These are phyloP conservation scores for Heliocidaris tuberculata DNA, from an alignment of 35 echinoderm and acorn worm genomes.

Conservation along the genomic window DNA sequence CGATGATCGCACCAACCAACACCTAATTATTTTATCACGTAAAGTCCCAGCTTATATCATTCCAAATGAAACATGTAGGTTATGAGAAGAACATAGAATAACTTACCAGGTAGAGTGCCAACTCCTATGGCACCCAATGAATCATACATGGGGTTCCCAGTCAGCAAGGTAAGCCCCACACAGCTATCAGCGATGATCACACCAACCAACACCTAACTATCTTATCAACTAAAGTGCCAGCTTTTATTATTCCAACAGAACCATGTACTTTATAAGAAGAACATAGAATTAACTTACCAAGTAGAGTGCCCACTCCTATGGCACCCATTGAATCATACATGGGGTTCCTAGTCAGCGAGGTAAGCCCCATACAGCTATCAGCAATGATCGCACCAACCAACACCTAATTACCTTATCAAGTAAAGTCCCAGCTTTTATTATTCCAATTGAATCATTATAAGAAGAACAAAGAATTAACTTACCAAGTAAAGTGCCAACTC, in stretches of 20 bases:
- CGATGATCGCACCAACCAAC: conserved; percentile 72
- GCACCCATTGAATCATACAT: conserved; percentile 85
- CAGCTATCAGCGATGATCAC: conserved; percentile 69
- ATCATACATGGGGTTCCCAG: conserved; percentile 93
- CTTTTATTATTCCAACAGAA: background rate
- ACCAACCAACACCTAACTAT: conserved; percentile 71
- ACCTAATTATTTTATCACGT: conserved; percentile 59
- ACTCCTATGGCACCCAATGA: conserved; percentile 71
- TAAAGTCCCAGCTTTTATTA: background rate
- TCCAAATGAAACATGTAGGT: background rate
- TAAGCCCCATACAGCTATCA: conserved; percentile 75
- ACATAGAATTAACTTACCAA: conserved; percentile 56
- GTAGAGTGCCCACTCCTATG: conserved; percentile 73
- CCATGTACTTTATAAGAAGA: conserved; percentile 29
- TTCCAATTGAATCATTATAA: background rate
- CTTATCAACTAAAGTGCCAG: background rate
- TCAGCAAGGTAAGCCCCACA: conserved; percentile 78
- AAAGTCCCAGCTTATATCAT: background rate
- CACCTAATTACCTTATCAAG: conserved; percentile 59
- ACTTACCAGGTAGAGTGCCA: conserved; percentile 73
- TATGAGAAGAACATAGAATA: background rate
- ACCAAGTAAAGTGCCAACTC: conserved; percentile 81
- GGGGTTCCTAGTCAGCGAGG: conserved; percentile 78
- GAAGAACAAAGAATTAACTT: background rate
- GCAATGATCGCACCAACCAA: conserved; percentile 76